phyloP scores from a whole-genome alignment of 2,888 invertebrate species.

The Macrophya alboannulata region DNA sequence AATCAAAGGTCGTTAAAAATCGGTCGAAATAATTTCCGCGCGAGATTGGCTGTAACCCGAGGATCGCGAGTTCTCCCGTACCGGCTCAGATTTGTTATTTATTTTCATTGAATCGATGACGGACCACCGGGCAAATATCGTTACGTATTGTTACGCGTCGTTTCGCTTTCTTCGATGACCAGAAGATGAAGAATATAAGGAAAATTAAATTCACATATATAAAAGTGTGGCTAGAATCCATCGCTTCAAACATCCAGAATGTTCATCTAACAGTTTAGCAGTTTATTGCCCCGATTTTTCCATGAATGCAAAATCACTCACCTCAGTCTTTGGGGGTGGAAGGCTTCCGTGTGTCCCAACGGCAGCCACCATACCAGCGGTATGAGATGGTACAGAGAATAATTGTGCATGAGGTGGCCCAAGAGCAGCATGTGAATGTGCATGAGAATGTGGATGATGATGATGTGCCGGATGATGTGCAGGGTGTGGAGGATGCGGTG shows the following conservation, averaged over 20 bases:
- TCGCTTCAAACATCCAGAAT: background rate
- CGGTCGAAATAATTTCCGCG: conserved; percentile 74
- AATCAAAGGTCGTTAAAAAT: conserved; percentile 41
- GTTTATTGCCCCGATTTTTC: background rate
- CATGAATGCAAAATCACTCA: conserved; percentile 61
- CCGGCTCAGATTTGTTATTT: conserved; percentile 63
- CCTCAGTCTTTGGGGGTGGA: conserved; percentile 75
- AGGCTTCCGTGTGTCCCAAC: conserved; percentile 72
- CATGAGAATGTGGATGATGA: conserved; percentile 58
- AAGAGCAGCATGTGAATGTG: conserved; percentile 65
- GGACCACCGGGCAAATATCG: conserved; percentile 66
- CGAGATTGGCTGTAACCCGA: conserved; percentile 78
- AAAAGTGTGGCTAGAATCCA: background rate
- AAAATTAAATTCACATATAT: background rate
- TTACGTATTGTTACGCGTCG: conserved; percentile 42
- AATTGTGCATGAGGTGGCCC: conserved; percentile 76
- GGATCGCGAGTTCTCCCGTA: conserved; percentile 68
- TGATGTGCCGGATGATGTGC: conserved; percentile 45
- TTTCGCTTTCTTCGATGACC: background rate
- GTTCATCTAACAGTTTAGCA: background rate
- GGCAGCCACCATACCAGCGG: conserved; percentile 69
- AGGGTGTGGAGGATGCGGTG: conserved; percentile 52
- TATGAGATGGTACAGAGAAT: conserved; percentile 76
- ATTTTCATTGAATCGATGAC: conserved; percentile 71
- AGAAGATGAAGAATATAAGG: background rate